phyloP scores from a whole-genome alignment of 2,113 vertebrate species.

The Aplodontia rufa region DNA sequence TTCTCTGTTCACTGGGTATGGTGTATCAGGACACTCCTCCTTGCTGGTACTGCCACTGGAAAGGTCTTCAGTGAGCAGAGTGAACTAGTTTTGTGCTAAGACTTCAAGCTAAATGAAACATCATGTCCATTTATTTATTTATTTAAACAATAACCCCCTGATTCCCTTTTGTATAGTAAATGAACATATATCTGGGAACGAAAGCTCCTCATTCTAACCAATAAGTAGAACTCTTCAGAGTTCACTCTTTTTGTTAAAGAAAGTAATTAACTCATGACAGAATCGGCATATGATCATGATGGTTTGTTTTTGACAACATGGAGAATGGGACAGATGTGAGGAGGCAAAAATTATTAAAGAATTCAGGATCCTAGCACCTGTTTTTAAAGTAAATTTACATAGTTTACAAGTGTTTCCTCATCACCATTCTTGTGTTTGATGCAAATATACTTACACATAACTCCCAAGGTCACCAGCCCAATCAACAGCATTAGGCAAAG shows the following conservation, averaged over 20 bases:
- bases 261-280: not conserved
- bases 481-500: slow-evolving; percentile 57
- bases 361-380: not conserved
- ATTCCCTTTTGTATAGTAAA: not conserved
- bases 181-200: not conserved
- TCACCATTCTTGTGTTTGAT: not conserved
- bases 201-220: not conserved
- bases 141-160: not conserved
- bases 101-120: not conserved
- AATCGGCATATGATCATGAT: not conserved
- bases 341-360: not conserved
- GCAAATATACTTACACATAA: slow-evolving; percentile 60
- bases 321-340: not conserved
- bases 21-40: not conserved
- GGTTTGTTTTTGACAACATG: not conserved
- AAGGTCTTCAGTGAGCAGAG: not conserved
- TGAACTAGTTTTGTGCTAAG: not conserved
- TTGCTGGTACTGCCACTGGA: not conserved
- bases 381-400: not conserved
- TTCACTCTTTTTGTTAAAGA: not conserved
- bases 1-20: not conserved
- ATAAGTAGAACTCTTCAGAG: not conserved
- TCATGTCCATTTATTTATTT: fast-evolving
- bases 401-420: not conserved
- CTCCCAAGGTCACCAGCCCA: slow-evolving; percentile 62